A percentile compares a stretch with the other conserved stretches of the same genome.
These are phyloP conservation scores for Linyphia triangularis DNA, from an alignment of 2,888 invertebrate genomes.

Conservation along the genomic window DNA sequence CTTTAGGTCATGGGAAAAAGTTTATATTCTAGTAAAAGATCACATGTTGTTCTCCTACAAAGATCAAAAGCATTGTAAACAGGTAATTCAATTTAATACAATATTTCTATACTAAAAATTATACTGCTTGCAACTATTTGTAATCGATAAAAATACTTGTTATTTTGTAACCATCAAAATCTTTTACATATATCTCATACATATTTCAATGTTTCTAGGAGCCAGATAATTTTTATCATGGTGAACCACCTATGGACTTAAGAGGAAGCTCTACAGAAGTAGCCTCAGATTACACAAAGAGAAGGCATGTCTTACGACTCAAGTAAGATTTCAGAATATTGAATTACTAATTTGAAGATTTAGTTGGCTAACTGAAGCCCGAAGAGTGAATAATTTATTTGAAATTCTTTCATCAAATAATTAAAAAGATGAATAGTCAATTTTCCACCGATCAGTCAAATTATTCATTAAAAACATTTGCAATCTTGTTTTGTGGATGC, in stretches of 20 bases:
- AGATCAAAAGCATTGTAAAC: slow-evolving; percentile 93
- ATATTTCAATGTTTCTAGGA: no score
- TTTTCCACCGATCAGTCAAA: no score
- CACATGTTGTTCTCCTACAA: slow-evolving; percentile 95
- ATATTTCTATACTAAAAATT: no score
- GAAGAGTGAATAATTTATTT: neutral
- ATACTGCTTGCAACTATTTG: no score
- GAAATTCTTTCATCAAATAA: neutral
- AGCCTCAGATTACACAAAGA: slow-evolving; percentile 98
- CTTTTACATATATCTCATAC: no score
- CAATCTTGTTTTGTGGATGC: no score
- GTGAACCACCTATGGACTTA: slow-evolving; percentile 92
- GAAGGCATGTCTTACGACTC: slow-evolving; percentile 98
- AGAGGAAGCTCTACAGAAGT: slow-evolving; percentile 91
- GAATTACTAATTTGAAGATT: neutral
- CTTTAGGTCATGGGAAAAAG: slow-evolving; percentile 86
- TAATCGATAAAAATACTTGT: no score
- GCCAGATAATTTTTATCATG: slow-evolving; percentile 93
- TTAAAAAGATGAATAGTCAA: no score
- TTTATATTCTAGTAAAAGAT: slow-evolving; percentile 91
- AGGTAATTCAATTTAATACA: slow-evolving; percentile 77
- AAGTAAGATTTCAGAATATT: slow-evolving; percentile 83
- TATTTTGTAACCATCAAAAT: no score
- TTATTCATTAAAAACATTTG: no score
- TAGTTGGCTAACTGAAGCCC: neutral